Evolutionary conservation across 1,140 invertebrate species (phyloP).

Genomic region (Popillia japonica): DNA sequence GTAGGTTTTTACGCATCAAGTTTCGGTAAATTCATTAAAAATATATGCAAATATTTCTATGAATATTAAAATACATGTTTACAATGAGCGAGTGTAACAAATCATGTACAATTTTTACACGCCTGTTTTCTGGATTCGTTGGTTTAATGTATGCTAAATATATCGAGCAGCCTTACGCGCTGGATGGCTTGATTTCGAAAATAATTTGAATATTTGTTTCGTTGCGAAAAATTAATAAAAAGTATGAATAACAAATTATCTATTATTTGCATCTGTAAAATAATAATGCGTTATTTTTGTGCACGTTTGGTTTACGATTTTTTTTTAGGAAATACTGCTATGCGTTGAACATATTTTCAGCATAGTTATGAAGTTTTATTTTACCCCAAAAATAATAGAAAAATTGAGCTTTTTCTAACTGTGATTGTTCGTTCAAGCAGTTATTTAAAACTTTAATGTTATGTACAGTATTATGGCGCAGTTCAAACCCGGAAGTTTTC

Average conservation of each 20-base stretch:
- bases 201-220: slow-evolving; percentile 2
- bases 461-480: too few relatives aligned
- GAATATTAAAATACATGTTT: slow-evolving; percentile 24
- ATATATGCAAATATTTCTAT: slow-evolving; percentile 34
- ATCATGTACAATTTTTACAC: slow-evolving; percentile 21
- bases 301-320: too few relatives aligned
- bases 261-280: not conserved
- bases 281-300: not conserved
- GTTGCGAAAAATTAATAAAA: slow-evolving; percentile 10
- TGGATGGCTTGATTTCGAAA: not conserved
- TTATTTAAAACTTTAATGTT: too few relatives aligned
- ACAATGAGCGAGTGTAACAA: not conserved
- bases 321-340: too few relatives aligned
- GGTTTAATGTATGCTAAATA: slow-evolving; percentile 25
- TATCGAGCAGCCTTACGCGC: not conserved
- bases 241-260: not conserved
- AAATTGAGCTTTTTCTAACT: too few relatives aligned
- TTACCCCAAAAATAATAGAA: too few relatives aligned
- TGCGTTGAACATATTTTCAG: too few relatives aligned
- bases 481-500: too few relatives aligned
- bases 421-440: too few relatives aligned
- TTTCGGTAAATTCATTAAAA: slow-evolving; percentile 20
- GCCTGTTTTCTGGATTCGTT: not conserved
- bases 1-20: slow-evolving; percentile 21
- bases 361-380: too few relatives aligned